These are phyloP conservation scores for Osedax frankpressi DNA, from an alignment of 2,888 invertebrate species.

Conservation along the genomic window DNA sequence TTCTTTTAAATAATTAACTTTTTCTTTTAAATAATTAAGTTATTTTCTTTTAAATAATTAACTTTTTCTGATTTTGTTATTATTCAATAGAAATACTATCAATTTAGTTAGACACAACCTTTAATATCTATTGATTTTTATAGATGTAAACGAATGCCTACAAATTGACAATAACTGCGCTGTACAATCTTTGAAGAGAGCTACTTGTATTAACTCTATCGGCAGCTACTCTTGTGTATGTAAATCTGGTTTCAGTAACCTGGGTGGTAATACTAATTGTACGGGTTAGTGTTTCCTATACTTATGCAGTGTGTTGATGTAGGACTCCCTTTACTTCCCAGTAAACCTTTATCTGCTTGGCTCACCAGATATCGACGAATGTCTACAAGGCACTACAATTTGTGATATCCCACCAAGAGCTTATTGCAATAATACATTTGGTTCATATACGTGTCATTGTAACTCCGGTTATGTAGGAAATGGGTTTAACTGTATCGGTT, in stretches of 20 bases:
- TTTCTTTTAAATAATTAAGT: too few species aligned
- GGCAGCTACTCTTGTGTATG: constrained; percentile 1
- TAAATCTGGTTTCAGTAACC: neutral
- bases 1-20: too few species aligned
- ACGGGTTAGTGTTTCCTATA: neutral
- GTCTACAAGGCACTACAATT: neutral
- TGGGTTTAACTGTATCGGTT: constrained; percentile 2
- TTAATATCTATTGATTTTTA: too few species aligned
- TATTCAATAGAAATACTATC: too few species aligned
- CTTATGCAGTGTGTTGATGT: too few species aligned
- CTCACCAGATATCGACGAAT: constrained; percentile 10
- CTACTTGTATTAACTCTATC: constrained; percentile 5
- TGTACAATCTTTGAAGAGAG: neutral
- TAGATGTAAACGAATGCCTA: constrained; percentile 7
- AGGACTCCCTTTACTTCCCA: too few species aligned
- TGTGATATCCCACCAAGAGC: neutral
- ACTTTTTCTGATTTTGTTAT: too few species aligned
- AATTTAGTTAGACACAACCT: too few species aligned
- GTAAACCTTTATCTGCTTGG: too few species aligned
- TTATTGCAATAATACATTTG: constrained; percentile 5
- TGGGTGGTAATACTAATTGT: neutral
- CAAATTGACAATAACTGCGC: neutral
- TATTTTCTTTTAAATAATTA: too few species aligned
- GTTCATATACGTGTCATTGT: neutral
- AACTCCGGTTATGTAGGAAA: neutral